phyloP scores from a whole-genome alignment of 2,113 vertebrate genomes.

The Vimba vimba region DNA sequence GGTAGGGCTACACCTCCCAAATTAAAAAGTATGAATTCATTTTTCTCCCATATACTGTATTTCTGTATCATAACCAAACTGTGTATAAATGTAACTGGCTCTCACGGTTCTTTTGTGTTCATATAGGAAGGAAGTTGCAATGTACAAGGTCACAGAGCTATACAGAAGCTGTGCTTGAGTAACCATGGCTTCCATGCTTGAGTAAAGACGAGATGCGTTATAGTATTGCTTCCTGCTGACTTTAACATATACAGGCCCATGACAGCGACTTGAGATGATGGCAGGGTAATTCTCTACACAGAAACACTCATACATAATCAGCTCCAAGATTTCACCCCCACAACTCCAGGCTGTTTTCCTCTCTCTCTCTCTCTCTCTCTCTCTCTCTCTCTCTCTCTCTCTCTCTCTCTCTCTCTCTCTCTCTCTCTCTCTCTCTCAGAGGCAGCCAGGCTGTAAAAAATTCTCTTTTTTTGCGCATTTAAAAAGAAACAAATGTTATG shows the following conservation, averaged over 20 bases:
- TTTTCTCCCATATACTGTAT: too few species aligned
- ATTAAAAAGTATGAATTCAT: too few species aligned
- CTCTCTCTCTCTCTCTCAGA: background rate
- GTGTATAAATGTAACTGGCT: background rate
- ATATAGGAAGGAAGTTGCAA: background rate
- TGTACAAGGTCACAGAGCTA: constrained; percentile 14
- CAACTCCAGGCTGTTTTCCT: constrained; percentile 17
- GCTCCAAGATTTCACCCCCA: constrained; percentile 9
- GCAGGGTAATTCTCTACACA: constrained; percentile 31
- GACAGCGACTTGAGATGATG: constrained; percentile 31
- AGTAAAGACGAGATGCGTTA: constrained; percentile 18
- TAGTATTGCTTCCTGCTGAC: constrained; percentile 24
- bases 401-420: background rate
- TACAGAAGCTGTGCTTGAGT: constrained; percentile 23
- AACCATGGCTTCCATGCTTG: constrained; percentile 17
- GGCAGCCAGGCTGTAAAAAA: constrained; percentile 6
- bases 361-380: background rate
- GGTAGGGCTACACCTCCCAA: too few species aligned
- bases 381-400: background rate
- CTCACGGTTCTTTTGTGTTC: background rate
- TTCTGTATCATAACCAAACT: background rate
- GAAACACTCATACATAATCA: constrained; percentile 37
- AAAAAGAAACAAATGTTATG: constrained; percentile 21
- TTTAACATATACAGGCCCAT: constrained; percentile 35
- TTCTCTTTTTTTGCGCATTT: constrained; percentile 2